Evolutionary conservation across 2,113 vertebrate genomes (phyloP), one percentile per base, ranked within the genome.

Genomic region (Anguilla japonica): DNA sequence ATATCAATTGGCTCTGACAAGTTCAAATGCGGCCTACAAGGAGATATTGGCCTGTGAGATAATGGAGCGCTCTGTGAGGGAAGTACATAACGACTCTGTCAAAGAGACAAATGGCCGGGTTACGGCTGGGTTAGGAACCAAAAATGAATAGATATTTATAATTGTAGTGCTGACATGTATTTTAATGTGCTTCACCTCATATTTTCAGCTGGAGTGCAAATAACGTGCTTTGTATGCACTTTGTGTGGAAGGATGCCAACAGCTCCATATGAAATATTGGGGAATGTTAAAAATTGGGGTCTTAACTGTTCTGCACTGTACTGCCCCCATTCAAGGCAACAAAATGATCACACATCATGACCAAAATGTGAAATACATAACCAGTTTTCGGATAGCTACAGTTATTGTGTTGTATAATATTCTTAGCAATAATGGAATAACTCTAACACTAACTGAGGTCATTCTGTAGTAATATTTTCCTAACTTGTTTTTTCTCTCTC

Each of bases 21-120:
- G 91, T 91, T 92, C 89, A 93, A 92, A 91, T 90, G 81, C 78
- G 91, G 86, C 92, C 94, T 92, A 94, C 89, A 89, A 91, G 86
- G 88, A 91, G 93, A 90, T 93, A 94, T 94, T 94, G 82, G 92
- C 90, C 87, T 56, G 60, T 67, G 87, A 93, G 93, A 94, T 94
- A 92, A 94, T 94, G 92, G 91, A 90, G 90, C 94, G 93, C 86
- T 93, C 86, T 82, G 87, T 41, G 79, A 83, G 88, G 40, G 82
- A 83, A 3, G 60, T 88, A 88, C 75, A 87, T 84, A 71, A 85
- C 88, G 90, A 89, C 88, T 89, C 84, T 93, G 93, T 95, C 95
- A 95, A 91, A 85, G 94, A 95, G 94, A 96, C 94, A 93, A 96
- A 96, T 95, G 90, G 85, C 85, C 26, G 79, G 93, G 92, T 94